phyloP scores from a whole-genome alignment of 2,888 invertebrate genomes.

The Chymomyza procnemis region DNA sequence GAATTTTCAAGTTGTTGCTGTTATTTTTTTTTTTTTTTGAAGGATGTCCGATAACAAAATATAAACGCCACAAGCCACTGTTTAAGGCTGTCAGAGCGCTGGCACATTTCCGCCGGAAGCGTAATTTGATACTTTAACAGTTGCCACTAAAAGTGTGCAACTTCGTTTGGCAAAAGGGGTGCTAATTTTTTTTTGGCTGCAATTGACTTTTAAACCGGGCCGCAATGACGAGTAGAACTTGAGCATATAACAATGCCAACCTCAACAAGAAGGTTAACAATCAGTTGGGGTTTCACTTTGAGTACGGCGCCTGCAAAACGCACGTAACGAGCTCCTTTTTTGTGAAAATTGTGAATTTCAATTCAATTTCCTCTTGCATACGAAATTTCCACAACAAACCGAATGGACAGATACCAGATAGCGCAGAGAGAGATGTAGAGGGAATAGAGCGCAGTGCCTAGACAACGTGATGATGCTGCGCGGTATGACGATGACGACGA shows the following conservation, averaged over 20 bases:
- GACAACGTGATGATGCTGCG: background rate
- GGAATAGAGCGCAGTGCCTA: background rate
- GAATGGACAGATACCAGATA: conserved; percentile 16
- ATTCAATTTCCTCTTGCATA: conserved; percentile 73
- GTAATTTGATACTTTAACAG: conserved; percentile 75
- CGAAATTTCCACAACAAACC: conserved; percentile 44
- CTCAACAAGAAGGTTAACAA: background rate
- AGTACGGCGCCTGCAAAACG: conserved; percentile 53
- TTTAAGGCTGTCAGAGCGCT: conserved; percentile 21
- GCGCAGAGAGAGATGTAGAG: conserved; percentile 7
- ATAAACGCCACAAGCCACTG: conserved; percentile 53
- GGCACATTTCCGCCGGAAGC: conserved; percentile 72
- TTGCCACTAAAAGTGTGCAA: conserved; percentile 31
- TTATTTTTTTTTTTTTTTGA: background rate
- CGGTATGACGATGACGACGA: conserved; percentile 6
- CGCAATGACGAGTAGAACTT: background rate
- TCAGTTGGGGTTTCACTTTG: background rate
- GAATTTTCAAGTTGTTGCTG: conserved; percentile 2
- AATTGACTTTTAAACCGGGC: conserved; percentile 52
- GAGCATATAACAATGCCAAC: background rate
- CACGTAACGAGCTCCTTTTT: conserved; percentile 76
- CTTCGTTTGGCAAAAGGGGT: conserved; percentile 37
- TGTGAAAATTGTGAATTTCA: conserved; percentile 68
- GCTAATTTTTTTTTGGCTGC: conserved; percentile 48
- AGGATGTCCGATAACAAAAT: conserved; percentile 72